Percentiles rank a stretch among this genome's conserved stretches.
phyloP scores from a whole-genome alignment of 2,797 vertebrate species.

The Neopelma chrysocephalum region DNA sequence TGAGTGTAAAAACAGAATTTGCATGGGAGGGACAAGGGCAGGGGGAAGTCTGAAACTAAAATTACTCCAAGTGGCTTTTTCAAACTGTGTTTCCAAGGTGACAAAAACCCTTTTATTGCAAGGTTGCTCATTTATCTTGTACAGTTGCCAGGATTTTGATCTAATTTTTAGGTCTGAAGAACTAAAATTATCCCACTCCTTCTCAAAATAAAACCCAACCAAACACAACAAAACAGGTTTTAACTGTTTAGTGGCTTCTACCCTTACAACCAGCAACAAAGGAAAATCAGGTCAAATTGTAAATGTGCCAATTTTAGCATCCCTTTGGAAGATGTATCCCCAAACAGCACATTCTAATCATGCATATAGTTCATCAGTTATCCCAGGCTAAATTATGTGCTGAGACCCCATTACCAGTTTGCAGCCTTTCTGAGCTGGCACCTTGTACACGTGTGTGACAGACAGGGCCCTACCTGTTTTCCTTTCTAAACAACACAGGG shows the following conservation, averaged over 20 bases:
- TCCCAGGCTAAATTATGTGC: no score
- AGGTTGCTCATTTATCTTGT: conserved; percentile 38
- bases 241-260: not conserved
- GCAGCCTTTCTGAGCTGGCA: no score
- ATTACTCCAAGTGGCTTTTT: conserved; percentile 34
- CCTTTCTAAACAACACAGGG: not conserved
- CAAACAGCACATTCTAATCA: not conserved
- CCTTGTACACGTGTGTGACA: no score
- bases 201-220: conserved; percentile 16
- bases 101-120: conserved; percentile 19
- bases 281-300: not conserved
- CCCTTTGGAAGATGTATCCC: not conserved
- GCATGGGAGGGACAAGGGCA: conserved; percentile 30
- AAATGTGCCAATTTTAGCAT: not conserved
- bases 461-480: not conserved
- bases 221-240: not conserved
- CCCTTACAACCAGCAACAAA: not conserved
- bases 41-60: conserved; percentile 53
- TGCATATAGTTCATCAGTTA: not conserved
- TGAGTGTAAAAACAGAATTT: conserved; percentile 48
- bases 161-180: conserved; percentile 11
- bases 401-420: no score
- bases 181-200: conserved; percentile 21
- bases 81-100: conserved; percentile 44
- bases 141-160: conserved; percentile 37